Base-by-base conservation (phyloP, 2,113 vertebrate genomes). In the Oenanthe melanoleuca region DNA sequence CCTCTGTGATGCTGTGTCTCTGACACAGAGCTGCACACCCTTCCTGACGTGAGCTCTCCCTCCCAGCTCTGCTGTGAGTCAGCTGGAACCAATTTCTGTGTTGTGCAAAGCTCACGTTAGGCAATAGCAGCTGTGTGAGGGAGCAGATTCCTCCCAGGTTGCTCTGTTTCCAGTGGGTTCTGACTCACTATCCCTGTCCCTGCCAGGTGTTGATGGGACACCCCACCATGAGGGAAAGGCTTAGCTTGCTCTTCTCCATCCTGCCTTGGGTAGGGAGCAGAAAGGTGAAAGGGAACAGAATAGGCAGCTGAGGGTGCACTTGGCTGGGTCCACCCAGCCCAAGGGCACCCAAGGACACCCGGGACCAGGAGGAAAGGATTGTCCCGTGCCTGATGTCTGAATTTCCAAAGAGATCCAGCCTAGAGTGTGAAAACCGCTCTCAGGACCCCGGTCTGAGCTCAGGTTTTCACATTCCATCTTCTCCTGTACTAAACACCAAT, bases 101-200 rank as follows among this genome's bases (percentile, higher is more conserved):
- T 88, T 95, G 87, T 85, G 96, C 88, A 96, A 93, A 95, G 31
- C 90, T 73, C 80, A 52, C 3, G 14, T 95, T 94, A 44, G 88
- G 91, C 95, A 97, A 94, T 59, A 94, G 88, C 92, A 92, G 92
- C 80, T 90, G 91, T 1, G 34, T 37, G 91, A 93, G 72, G 75
- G 71, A 91, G 91, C 56, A 47, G 86, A 96, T 94, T 95, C 88
- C 60, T 86, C 91, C 56, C 47, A 86, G 86, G 80, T 11, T 96
- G 59, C 50, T 93, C 64, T 0, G 0, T 74, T 95, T 94, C 82
- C 95, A 96, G 86, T 47, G 88, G 47, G 84, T 93, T 95, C 91
- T 95, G 95, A 93, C 80, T 14, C 28, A 94, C 72, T 14, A 28
- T n/a, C 38, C 33, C 1, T 0, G 11, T 20, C 63, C 0, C 0